Base-by-base conservation (phyloP, 2,113 vertebrate genomes). In the Pseudorhombus dupliciocellatus region DNA sequence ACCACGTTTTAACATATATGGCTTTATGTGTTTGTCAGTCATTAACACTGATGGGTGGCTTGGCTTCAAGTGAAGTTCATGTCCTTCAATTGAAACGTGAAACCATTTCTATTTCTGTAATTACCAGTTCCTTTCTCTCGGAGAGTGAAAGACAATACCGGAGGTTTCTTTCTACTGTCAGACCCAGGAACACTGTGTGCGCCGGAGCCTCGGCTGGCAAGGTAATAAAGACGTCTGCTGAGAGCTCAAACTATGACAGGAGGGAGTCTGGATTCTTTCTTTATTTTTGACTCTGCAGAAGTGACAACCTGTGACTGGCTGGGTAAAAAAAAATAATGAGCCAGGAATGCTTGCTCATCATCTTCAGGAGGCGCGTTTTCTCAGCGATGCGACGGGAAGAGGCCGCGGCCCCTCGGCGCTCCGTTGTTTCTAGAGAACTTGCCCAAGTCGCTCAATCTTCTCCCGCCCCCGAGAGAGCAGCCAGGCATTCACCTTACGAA, bases 291-390 rank as follows among this genome's bases (percentile, higher is more conserved):
- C 89, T 87, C 77, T 48, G 72, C 81, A 66, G 77, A 88, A 89
- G 87, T 91, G 92, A 92, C 92, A 92, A 80, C 85, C 80, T 82
- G 79, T 88, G 88, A 85, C 77, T 68, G 31, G 84, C 83, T 90
- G 84, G n/a, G n/a, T n/a, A n/a, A 87, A 90, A 89, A 91, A 89
- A 91, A 89, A 91, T 90, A 91, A 93, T 91, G 91, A 93, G 88
- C 61, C 75, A 48, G 69, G 72, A 89, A 81, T 22, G 77, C 81
- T 77, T 70, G 68, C 73, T 87, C 86, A 80, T 87, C 84, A 82
- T 79, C 34, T 86, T 84, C 66, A 55, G 66, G 69, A 70, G 77
- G 52, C 56, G 72, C 44, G n/a, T 62, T 67, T 83, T 18, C 64
- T 77, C 72, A 79, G 73, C 76, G 70, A 75, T 79, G 50, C 77